phyloP scores from a whole-genome alignment of 2,113 vertebrate species.

The Carettochelys insculpta region DNA sequence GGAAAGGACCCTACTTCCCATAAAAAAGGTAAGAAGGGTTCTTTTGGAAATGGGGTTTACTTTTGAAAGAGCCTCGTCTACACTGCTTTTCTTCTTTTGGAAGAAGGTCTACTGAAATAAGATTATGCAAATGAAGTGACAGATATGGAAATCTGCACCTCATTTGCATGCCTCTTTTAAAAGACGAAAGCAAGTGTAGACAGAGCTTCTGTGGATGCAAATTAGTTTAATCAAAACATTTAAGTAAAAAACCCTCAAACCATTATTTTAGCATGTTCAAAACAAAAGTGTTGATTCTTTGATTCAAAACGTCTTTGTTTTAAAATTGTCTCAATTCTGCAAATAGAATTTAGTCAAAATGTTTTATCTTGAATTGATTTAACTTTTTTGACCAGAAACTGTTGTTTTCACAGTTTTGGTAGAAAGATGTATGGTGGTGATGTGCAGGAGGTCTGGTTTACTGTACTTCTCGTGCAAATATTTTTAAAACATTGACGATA shows the following conservation, averaged over 20 bases:
- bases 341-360: neutral
- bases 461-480: neutral
- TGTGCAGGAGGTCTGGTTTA: neutral
- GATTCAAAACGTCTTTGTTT: neutral
- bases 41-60: too few relatives aligned
- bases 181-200: too few relatives aligned
- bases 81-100: too few relatives aligned
- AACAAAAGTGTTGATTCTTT: neutral
- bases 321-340: neutral
- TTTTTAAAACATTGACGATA: neutral
- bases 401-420: rapidly evolving
- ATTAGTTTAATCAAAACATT: neutral
- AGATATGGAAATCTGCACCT: too few relatives aligned
- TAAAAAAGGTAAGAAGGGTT: too few relatives aligned
- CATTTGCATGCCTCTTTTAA: too few relatives aligned
- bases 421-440: neutral
- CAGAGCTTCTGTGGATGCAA: neutral
- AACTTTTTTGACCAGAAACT: neutral
- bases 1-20: too few relatives aligned
- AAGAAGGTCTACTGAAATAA: too few relatives aligned
- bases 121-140: too few relatives aligned
- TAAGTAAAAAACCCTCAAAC: too few relatives aligned
- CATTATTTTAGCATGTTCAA: neutral
- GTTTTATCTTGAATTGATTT: neutral
- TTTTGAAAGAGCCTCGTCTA: too few relatives aligned